phyloP scores from a whole-genome alignment of 1,140 invertebrate species.

The Drosophila melanica region DNA sequence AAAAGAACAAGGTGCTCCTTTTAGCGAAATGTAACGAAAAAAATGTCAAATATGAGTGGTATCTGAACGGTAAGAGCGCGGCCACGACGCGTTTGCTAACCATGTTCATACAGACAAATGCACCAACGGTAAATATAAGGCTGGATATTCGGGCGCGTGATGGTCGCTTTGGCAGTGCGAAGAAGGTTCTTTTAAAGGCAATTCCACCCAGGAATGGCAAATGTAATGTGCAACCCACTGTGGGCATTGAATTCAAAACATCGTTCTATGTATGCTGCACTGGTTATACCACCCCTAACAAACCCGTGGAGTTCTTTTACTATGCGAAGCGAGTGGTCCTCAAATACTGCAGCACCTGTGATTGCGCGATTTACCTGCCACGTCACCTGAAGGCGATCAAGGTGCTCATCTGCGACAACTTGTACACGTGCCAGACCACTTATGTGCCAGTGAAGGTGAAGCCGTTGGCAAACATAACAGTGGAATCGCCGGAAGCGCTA shows the following conservation, averaged over 20 bases:
- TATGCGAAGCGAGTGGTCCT: slow-evolving; percentile 37
- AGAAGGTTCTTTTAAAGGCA: background rate
- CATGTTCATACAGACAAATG: background rate
- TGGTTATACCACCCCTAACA: background rate
- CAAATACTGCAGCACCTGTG: slow-evolving; percentile 20
- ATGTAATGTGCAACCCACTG: slow-evolving; percentile 23
- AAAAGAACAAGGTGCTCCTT: slow-evolving; percentile 18
- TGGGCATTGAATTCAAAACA: slow-evolving; percentile 34
- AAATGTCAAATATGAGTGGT: slow-evolving; percentile 23
- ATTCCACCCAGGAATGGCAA: slow-evolving; percentile 12
- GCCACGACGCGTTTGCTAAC: background rate
- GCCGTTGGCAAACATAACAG: background rate
- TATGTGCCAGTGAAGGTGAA: slow-evolving; percentile 23
- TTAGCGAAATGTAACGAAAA: slow-evolving; percentile 1
- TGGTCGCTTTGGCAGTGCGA: background rate
- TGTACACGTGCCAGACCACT: slow-evolving; percentile 6
- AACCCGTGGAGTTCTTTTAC: slow-evolving; percentile 42
- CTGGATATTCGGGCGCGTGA: background rate
- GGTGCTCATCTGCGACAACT: slow-evolving; percentile 42
- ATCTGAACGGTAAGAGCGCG: slow-evolving; percentile 3
- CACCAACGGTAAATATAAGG: background rate
- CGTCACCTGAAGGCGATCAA: slow-evolving; percentile 1
- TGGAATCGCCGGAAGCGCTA: background rate
- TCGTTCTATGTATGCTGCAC: slow-evolving; percentile 41
- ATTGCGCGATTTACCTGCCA: slow-evolving; percentile 30